phyloP scores from a whole-genome alignment of 2,888 invertebrate species.

The Abrostola triplasia region DNA sequence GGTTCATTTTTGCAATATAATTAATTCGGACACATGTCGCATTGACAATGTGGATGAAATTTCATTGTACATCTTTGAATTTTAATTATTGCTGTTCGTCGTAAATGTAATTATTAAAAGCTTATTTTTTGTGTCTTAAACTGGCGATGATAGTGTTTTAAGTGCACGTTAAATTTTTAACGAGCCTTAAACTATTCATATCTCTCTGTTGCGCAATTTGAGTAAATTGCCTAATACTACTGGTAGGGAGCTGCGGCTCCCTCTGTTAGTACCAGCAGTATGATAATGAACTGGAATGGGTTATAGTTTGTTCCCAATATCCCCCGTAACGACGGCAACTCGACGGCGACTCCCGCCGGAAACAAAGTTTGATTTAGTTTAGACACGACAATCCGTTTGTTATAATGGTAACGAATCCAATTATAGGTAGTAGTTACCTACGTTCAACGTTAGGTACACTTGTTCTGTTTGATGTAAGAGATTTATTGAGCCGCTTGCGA shows the following conservation, averaged over 20 bases:
- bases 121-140: constrained; percentile 24
- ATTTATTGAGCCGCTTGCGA: constrained; percentile 53
- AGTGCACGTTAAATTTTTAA: constrained; percentile 51
- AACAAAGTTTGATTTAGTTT: constrained; percentile 86
- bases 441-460: constrained; percentile 44
- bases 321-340: constrained; percentile 66
- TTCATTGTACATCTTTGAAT: constrained; percentile 44
- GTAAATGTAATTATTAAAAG: constrained; percentile 21
- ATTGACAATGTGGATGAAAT: constrained; percentile 47
- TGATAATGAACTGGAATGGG: constrained; percentile 73
- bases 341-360: constrained; percentile 74
- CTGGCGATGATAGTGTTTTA: constrained; percentile 21
- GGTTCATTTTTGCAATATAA: constrained; percentile 54
- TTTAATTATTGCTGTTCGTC: constrained; percentile 38
- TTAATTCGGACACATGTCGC: constrained; percentile 52
- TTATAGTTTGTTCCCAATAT: constrained; percentile 72
- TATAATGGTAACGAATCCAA: constrained; percentile 77
- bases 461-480: constrained; percentile 50
- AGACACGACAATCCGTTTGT: constrained; percentile 80
- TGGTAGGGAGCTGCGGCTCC: constrained; percentile 38
- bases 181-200: constrained; percentile 56
- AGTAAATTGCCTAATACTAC: constrained; percentile 33
- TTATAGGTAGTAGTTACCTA: constrained; percentile 62
- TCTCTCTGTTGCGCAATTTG: constrained; percentile 57
- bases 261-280: constrained; percentile 58